Evolutionary conservation across 2,113 vertebrate genomes (phyloP).

Genomic region (Machaerirhynchus nigripectus): DNA sequence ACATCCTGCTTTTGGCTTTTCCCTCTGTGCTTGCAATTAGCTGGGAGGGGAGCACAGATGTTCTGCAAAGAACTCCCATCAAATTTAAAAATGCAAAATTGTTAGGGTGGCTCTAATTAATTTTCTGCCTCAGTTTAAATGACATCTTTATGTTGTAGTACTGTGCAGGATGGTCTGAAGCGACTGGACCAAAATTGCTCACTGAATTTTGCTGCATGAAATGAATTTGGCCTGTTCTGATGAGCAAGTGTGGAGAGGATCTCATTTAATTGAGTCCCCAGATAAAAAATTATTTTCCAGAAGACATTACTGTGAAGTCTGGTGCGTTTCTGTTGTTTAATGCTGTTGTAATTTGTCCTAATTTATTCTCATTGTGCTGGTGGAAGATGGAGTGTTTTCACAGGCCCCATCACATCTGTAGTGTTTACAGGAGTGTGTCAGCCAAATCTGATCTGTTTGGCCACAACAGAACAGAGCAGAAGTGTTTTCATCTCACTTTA

Average conservation of each 20-base stretch:
- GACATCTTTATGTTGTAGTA: not conserved
- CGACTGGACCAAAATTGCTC: not conserved
- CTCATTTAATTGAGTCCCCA: not conserved
- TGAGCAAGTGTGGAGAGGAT: not conserved
- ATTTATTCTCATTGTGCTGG: not conserved
- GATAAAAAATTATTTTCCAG: not conserved
- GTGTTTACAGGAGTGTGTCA: not conserved
- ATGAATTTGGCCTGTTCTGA: not conserved
- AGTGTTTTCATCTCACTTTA: not conserved
- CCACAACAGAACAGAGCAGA: not conserved
- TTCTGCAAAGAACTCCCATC: not conserved
- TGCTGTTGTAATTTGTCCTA: not conserved
- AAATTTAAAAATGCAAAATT: conserved; percentile 5
- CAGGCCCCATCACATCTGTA: not conserved
- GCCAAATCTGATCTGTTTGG: not conserved
- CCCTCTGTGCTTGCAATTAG: not conserved
- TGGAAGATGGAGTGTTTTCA: not conserved
- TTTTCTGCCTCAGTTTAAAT: conserved; percentile 21
- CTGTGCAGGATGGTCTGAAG: not conserved
- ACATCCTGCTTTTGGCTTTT: not conserved
- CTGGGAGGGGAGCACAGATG: conserved; percentile 53
- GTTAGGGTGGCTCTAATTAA: conserved; percentile 37
- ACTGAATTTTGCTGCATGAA: not conserved
- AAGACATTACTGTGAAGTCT: not conserved
- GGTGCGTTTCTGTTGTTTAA: not conserved